Evolutionary conservation across 64 coral and sea anemone genomes (phyloP).

Genomic region (Dendrophyllia cribrosa): DNA sequence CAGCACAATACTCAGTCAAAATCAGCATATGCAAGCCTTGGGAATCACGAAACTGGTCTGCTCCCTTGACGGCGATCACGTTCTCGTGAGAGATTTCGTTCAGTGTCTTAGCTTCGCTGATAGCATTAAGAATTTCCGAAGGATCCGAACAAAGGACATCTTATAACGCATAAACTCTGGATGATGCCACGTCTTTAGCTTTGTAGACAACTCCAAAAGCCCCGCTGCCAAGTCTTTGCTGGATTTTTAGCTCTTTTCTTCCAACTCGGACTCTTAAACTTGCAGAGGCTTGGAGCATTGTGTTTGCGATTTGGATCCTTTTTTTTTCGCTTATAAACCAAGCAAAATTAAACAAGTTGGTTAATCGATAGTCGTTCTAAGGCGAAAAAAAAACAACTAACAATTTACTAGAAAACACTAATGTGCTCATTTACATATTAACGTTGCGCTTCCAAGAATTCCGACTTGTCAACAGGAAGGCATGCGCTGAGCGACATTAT

Average conservation of each 20-base stretch:
- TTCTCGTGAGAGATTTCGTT: background rate
- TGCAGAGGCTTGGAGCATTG: background rate
- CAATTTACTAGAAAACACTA: too few relatives aligned
- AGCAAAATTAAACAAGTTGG: too few relatives aligned
- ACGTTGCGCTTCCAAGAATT: too few relatives aligned
- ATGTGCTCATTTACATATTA: too few relatives aligned
- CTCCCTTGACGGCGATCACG: background rate
- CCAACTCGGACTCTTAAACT: background rate
- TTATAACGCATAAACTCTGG: conserved; percentile 5
- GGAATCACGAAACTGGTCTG: background rate
- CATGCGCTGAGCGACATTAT: too few relatives aligned
- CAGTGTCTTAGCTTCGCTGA: background rate
- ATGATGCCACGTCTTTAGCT: background rate
- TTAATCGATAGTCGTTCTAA: too few relatives aligned
- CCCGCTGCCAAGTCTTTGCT: background rate
- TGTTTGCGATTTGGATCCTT: background rate
- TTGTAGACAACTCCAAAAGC: conserved; percentile 15
- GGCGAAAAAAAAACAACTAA: too few relatives aligned
- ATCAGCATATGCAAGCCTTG: conserved; percentile 18
- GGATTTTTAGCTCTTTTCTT: background rate
- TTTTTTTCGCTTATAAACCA: background rate
- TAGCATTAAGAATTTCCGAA: background rate
- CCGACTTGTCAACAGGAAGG: too few relatives aligned
- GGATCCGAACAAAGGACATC: background rate
- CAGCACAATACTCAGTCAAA: conserved; percentile 72